Conservation (phyloP, 2,113 vertebrate genomes). For the Neodon shergylaensis region DNA sequence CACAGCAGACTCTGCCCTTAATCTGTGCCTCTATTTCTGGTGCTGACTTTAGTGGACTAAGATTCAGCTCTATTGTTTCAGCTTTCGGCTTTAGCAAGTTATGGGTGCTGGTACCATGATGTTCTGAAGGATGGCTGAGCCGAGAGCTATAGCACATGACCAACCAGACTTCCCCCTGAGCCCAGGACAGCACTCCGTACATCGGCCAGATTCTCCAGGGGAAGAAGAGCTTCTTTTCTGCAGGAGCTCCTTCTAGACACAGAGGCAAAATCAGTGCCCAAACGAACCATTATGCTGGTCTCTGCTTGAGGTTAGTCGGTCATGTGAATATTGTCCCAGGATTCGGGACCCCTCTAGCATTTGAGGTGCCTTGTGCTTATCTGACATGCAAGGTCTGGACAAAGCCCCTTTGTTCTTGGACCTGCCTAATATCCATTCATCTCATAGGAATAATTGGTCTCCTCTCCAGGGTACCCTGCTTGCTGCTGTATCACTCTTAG, state of each 20-base stretch:
- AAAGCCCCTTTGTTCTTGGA: background rate
- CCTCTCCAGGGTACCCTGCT: background rate
- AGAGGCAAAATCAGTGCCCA: background rate
- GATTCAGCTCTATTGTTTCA: background rate
- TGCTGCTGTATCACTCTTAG: background rate
- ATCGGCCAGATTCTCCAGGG: background rate
- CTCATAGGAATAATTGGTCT: background rate
- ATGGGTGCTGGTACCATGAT: background rate
- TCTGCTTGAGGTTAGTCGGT: background rate
- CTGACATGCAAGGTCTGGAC: background rate
- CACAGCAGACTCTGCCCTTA: background rate
- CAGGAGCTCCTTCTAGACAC: background rate
- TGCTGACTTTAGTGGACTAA: conserved; percentile 7
- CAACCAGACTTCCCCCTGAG: background rate
- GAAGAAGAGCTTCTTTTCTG: background rate
- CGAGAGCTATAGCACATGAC: too few relatives aligned
- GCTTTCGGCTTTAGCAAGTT: background rate
- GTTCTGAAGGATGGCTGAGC: background rate
- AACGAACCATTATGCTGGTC: background rate
- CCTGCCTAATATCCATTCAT: background rate
- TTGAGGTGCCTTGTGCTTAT: background rate
- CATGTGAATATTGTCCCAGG: background rate
- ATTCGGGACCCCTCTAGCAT: background rate
- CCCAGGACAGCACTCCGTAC: background rate
- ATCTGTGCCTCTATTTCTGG: background rate